Percentiles rank a stretch among this genome's conserved stretches.
These are phyloP conservation scores for Aythya baeri DNA, from an alignment of 2,113 vertebrate genomes.

Conservation along the genomic window DNA sequence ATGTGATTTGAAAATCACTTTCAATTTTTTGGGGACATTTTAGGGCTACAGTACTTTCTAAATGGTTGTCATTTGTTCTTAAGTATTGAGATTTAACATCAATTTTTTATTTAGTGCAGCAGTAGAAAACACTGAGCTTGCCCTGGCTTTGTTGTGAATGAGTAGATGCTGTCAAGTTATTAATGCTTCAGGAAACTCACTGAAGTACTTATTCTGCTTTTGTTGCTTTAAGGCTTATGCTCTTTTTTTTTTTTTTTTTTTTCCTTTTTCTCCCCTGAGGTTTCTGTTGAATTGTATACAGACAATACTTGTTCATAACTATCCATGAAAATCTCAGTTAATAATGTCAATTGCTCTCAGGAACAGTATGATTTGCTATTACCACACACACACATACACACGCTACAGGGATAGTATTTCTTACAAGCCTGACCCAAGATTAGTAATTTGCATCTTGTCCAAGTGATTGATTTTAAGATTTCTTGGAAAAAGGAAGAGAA, in stretches of 20 bases:
- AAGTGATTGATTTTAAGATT: constrained; percentile 25
- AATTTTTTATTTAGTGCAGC: constrained; percentile 40
- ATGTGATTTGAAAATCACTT: constrained; percentile 50
- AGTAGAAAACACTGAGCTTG: constrained; percentile 28
- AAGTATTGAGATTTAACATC: background rate
- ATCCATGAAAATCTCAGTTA: background rate
- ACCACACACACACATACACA: background rate
- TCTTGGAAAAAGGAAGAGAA: background rate
- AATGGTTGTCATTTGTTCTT: constrained; percentile 48
- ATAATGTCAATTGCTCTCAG: background rate
- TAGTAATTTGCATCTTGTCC: constrained; percentile 44
- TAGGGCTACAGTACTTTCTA: background rate
- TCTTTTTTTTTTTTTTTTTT: background rate
- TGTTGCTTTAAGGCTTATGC: constrained; percentile 18
- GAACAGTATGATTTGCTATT: background rate
- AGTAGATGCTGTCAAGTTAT: constrained; percentile 47
- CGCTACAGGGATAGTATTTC: background rate
- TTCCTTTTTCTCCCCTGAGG: rapidly evolving
- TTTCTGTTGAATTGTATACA: background rate
- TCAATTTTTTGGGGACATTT: constrained; percentile 28
- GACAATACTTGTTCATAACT: background rate
- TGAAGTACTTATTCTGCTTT: constrained; percentile 34
- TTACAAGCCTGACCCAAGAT: background rate
- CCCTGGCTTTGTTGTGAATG: constrained; percentile 31
- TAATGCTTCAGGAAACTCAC: constrained; percentile 46